Percentiles rank a stretch among this genome's conserved stretches.
Evolutionary conservation across 2,888 invertebrate species (phyloP).

Genomic region (Eucera pruinosa): DNA sequence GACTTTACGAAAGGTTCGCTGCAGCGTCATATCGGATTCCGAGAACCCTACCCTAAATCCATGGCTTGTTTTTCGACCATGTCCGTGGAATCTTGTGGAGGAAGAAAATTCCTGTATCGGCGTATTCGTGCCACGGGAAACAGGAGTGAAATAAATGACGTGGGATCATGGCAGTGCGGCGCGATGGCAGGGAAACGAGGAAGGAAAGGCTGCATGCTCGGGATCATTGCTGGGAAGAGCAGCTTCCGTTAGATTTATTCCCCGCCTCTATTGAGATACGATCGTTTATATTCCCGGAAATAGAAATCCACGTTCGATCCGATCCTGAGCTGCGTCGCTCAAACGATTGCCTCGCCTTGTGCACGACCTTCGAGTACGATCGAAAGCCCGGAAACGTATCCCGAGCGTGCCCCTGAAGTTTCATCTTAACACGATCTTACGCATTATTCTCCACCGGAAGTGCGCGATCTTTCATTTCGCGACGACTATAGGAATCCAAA

Average conservation of each 20-base stretch:
- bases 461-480: conserved; percentile 5
- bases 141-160: conserved; percentile 61
- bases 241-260: conserved; percentile 78
- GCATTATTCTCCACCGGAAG: neutral
- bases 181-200: conserved; percentile 16
- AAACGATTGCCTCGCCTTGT: conserved; percentile 54
- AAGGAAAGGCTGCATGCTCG: conserved; percentile 43
- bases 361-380: conserved; percentile 23
- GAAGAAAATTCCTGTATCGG: conserved; percentile 41
- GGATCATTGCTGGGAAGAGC: conserved; percentile 67
- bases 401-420: conserved; percentile 39
- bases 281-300: conserved; percentile 79
- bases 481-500: no score
- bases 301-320: conserved; percentile 73
- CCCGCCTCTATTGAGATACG: conserved; percentile 75
- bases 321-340: conserved; percentile 64
- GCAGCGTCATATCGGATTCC: neutral
- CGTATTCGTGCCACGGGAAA: conserved; percentile 36
- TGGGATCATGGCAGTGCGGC: conserved; percentile 44
- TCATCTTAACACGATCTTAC: conserved; percentile 44
- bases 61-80: conserved; percentile 11
- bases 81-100: neutral
- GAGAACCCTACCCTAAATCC: neutral
- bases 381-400: conserved; percentile 20
- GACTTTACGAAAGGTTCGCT: no score